Base-by-base conservation (phyloP, 2,888 invertebrate genomes). In the Spisula solida region DNA sequence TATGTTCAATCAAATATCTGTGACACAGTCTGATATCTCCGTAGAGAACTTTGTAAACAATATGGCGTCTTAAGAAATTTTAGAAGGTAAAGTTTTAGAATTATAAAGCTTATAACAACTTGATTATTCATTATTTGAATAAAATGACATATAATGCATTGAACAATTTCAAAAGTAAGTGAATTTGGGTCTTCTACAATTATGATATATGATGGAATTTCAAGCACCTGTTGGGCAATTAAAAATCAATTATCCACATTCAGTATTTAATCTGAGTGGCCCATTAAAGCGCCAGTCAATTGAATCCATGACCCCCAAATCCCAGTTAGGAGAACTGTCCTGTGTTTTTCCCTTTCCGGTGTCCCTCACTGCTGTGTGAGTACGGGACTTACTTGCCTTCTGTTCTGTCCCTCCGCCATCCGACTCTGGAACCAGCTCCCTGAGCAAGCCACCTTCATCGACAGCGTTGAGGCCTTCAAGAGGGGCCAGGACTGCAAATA, bases 1-100 rank as follows among this genome's bases (percentile, higher is more conserved):
- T 5, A 14, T 83, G 8, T 48, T 1, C 5, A 34, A n/a, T 8
- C 60, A 41, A 82, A 70, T 81, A 79, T 5, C 29, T 29, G 16
- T 12, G 34, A 79, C 14, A 70, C 86, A 82, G 89, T 86, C 89
- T 55, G 48, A 25, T n/a, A 88, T 88, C 88, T 81, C 88, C 88
- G 88, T 88, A 84, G 84, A 29, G 80, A 83, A 60, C n/a, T 84
- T 41, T 31, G 87, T 90, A 92, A 92, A 93, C 93, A 92, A 93
- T 86, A 93, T 93, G 93, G 93, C 91, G 91, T 47, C 25, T 31
- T 75, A 31, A 75, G 2, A 34, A 34, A 31, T 34, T 31, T 75
- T 18, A 70, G 10, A n/a, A 70, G 47, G n/a, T 81, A 60, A 81
- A n/a, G 80, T 48, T 48, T 20, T 80, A 48, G 12, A n/a, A 25